phyloP scores from a whole-genome alignment of 2,797 vertebrate species.

The Microctenopoma stevenorrisi region DNA sequence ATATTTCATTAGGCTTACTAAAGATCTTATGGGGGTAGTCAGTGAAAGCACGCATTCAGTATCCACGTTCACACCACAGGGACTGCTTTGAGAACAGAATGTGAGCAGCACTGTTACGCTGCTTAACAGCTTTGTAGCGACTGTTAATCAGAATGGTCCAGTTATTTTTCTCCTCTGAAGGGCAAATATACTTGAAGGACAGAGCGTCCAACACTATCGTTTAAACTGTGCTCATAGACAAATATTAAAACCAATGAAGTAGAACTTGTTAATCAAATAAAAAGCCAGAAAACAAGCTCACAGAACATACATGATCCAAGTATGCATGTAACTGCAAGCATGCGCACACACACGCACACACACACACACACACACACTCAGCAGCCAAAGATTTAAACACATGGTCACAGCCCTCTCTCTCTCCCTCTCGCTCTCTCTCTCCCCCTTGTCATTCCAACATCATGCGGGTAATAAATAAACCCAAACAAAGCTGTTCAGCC shows the following conservation, averaged over 20 bases:
- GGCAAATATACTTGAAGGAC: constrained; percentile 42
- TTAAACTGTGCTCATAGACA: constrained; percentile 25
- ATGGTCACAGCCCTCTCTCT: constrained; percentile 18
- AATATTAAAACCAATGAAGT: constrained; percentile 22
- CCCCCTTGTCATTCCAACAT: constrained; percentile 44
- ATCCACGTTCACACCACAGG: constrained; percentile 34
- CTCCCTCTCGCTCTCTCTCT: constrained; percentile 9
- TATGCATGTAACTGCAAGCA: constrained; percentile 5
- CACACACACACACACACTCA: constrained; percentile 17
- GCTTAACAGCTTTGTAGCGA: constrained; percentile 42
- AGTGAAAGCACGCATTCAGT: constrained; percentile 36
- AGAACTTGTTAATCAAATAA: constrained; percentile 12
- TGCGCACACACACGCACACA: constrained; percentile 5
- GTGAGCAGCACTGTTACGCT: constrained; percentile 35
- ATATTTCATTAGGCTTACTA: constrained; percentile 53
- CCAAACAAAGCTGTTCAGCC: constrained; percentile 58
- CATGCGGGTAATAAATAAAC: constrained; percentile 62
- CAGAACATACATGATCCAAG: constrained; percentile 10
- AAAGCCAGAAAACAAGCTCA: constrained; percentile 1
- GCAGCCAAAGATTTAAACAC: constrained; percentile 33
- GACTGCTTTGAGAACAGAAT: constrained; percentile 50
- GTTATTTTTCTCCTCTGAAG: constrained; percentile 30
- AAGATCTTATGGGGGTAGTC: constrained; percentile 59
- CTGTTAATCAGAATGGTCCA: constrained; percentile 39
- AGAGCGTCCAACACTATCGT: constrained; percentile 5